Percentiles rank a stretch among this genome's conserved stretches.
Evolutionary conservation across 2,888 invertebrate genomes (phyloP).

Genomic region (Icerya purchasi): DNA sequence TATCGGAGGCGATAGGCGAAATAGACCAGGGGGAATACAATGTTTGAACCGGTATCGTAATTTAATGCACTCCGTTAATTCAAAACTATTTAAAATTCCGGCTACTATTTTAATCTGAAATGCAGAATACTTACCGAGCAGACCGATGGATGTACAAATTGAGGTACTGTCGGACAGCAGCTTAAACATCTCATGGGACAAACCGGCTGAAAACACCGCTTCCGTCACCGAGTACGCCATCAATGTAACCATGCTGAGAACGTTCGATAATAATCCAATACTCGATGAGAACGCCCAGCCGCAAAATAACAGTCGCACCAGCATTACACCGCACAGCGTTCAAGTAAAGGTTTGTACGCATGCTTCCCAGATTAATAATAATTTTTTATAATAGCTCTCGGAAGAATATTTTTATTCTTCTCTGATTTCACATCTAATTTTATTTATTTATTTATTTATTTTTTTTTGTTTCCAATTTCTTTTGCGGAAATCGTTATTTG

Average conservation of each 20-base stretch:
- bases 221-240: conserved; percentile 43
- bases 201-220: conserved; percentile 40
- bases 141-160: conserved; percentile 47
- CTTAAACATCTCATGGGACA: conserved; percentile 45
- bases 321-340: conserved; percentile 24
- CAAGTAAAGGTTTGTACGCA: conserved; percentile 33
- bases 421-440: too few species aligned
- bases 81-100: too few species aligned
- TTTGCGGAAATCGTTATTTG: too few species aligned
- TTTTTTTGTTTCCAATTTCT: too few species aligned
- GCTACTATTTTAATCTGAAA: conserved; percentile 8
- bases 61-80: too few species aligned
- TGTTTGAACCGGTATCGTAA: too few species aligned
- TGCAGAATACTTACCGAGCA: conserved; percentile 49
- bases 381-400: too few species aligned
- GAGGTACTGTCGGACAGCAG: conserved; percentile 50
- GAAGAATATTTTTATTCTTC: too few species aligned
- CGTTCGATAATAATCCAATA: conserved; percentile 33
- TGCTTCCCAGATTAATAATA: too few species aligned
- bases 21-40: too few species aligned
- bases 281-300: conserved; percentile 12
- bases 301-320: conserved; percentile 22
- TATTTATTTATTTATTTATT: too few species aligned
- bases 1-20: too few species aligned
- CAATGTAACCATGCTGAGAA: conserved; percentile 45